These are phyloP conservation scores for Ophraella communa DNA, from an alignment of 2,888 invertebrate genomes.

Conservation along the genomic window DNA sequence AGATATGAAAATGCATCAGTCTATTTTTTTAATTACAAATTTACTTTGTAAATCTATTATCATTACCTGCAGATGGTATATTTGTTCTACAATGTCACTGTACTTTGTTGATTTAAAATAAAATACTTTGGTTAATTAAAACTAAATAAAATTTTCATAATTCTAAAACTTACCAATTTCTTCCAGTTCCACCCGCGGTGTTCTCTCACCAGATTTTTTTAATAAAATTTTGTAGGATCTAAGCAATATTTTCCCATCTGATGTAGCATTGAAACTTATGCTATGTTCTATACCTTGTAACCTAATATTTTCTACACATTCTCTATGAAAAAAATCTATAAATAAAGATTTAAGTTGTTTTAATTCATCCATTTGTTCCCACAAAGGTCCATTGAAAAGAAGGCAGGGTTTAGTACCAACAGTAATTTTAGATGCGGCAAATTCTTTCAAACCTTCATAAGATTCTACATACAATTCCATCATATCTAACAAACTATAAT, in stretches of 20 bases:
- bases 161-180: conserved; percentile 73
- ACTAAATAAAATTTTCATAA: no score
- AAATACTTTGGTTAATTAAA: no score
- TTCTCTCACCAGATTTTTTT: conserved; percentile 89
- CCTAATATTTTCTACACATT: conserved; percentile 79
- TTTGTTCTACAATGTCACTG: no score
- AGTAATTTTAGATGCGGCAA: conserved; percentile 70
- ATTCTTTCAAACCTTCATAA: conserved; percentile 80
- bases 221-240: conserved; percentile 80
- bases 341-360: conserved; percentile 87
- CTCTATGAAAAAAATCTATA: conserved; percentile 91
- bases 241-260: conserved; percentile 78
- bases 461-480: conserved; percentile 90
- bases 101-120: no score
- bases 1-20: no score
- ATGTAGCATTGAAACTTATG: conserved; percentile 83
- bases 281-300: conserved; percentile 94
- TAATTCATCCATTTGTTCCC: conserved; percentile 82
- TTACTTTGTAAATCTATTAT: no score
- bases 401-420: conserved; percentile 88
- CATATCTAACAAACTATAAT: conserved; percentile 93
- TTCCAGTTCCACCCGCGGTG: conserved; percentile 89
- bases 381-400: conserved; percentile 89
- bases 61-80: no score
- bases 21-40: no score